Percentiles rank a stretch among this genome's conserved stretches.
These are phyloP conservation scores for Rhagoletis pomonella DNA, from an alignment of 1,140 invertebrate species.

Conservation along the genomic window DNA sequence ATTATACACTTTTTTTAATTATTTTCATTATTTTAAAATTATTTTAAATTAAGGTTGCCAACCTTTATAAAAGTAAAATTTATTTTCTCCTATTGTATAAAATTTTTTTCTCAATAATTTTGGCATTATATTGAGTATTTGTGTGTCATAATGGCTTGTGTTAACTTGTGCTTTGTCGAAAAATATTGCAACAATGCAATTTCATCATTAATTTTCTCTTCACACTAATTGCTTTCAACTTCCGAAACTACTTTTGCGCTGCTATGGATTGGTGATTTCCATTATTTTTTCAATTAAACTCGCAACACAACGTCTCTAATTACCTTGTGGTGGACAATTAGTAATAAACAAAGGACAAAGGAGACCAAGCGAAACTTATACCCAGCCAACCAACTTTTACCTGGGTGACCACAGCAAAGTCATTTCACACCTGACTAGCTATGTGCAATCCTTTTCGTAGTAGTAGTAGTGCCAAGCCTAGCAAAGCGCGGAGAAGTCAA, in stretches of 20 bases:
- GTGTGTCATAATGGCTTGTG: no score
- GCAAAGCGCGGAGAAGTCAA: background rate
- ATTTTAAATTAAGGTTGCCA: no score
- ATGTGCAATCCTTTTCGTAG: background rate
- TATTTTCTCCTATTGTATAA: no score
- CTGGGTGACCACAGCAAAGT: conserved; percentile 50
- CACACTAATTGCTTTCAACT: no score
- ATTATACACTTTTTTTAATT: no score
- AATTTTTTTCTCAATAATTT: no score
- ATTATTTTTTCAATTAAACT: conserved; percentile 47
- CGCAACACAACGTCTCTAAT: background rate
- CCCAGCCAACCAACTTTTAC: background rate
- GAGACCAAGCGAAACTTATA: background rate
- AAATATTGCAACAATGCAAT: background rate
- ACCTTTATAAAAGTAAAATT: no score
- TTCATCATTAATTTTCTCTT: background rate
- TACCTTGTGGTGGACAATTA: background rate
- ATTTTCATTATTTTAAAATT: no score
- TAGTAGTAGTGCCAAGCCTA: background rate
- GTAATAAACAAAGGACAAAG: conserved; percentile 12
- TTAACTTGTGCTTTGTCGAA: background rate
- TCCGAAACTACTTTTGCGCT: background rate
- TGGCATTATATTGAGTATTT: no score
- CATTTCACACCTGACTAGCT: conserved; percentile 42
- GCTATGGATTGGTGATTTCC: conserved; percentile 4